Base-by-base conservation (phyloP, 2,113 vertebrate species). In the Chunga burmeisteri region DNA sequence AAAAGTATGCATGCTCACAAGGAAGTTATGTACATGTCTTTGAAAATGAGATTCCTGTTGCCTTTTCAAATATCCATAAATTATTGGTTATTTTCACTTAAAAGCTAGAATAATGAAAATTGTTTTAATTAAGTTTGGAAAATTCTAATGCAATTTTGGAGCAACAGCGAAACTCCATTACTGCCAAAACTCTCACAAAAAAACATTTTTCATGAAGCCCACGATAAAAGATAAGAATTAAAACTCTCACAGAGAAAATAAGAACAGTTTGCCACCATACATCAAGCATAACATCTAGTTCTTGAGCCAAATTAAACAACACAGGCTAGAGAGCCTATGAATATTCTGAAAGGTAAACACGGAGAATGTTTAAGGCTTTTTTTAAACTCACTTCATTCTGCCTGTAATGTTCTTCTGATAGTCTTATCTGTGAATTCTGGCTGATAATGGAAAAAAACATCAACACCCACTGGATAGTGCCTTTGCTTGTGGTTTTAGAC, bases 231-330 rank as follows among this genome's bases (percentile, higher is more conserved):
- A 53, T 91, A 84, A 86, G 55, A 94, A 93, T 58, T 91, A 92
- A 75, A 96, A 88, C 42, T 71, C 46, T 75, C 70, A 88, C 4
- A 73, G 66, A 91, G 66, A 92, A 91, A 92, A 62, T 73, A 92
- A 80, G 71, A 91, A 82, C 25, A 80, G 75, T 84, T 73, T 93
- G 52, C 29, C 46, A 71, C n/a, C 27, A 81, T 40, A 71, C 19
- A 86, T 81, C 71, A 86, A 32, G 23, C 11, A 46, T 42, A 88
- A 83, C 44, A 87, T 62, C 59, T 55, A 78, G 29, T 34, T 67
- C 56, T 83, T 58, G 15, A 74, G 82, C 79, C 92, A 95, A 96
- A 96, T 90, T 44, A 95, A 95, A 80, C 40, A 95, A 55, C 14
- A 49, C 6, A 90, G 40, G 23, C 47, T 67, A 78, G 13, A 72